Percentiles rank a stretch among this genome's conserved stretches.
These are phyloP conservation scores for Nothobranchius kuhntae DNA, from an alignment of 2,113 vertebrate genomes.

Conservation along the genomic window DNA sequence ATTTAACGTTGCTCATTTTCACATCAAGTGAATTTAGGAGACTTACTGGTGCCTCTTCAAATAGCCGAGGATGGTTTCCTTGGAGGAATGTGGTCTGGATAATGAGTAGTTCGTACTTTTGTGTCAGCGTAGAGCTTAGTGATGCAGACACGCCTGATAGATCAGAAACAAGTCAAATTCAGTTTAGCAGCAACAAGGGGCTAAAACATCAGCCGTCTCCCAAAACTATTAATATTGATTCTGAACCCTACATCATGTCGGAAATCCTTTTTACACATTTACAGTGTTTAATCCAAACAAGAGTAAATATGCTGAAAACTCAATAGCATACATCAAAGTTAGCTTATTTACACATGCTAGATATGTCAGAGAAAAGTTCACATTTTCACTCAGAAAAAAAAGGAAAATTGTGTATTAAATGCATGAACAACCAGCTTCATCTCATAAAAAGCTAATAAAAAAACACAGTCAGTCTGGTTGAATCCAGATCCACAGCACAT, in stretches of 20 bases:
- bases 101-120: conserved; percentile 22
- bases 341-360: conserved; percentile 42
- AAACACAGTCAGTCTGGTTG: conserved; percentile 48
- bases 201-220: conserved; percentile 9
- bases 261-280: conserved; percentile 72
- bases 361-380: conserved; percentile 46
- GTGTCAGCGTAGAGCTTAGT: not conserved
- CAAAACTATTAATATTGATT: conserved; percentile 62
- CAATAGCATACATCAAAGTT: conserved; percentile 31
- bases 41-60: too few relatives aligned
- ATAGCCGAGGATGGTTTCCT: conserved; percentile 7
- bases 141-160: not conserved
- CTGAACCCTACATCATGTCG: conserved; percentile 43
- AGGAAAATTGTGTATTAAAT: conserved; percentile 56
- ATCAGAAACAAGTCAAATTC: too few relatives aligned
- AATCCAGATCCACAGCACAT: conserved; percentile 45
- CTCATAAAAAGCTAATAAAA: conserved; percentile 34
- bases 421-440: conserved; percentile 53
- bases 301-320: conserved; percentile 43
- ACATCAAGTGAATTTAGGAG: too few relatives aligned
- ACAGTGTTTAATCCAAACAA: conserved; percentile 47
- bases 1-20: too few relatives aligned
- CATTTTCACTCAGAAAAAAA: conserved; percentile 37
- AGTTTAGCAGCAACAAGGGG: not conserved
- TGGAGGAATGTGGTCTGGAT: conserved; percentile 33